These are phyloP conservation scores for Thymelicus sylvestris DNA, from an alignment of 2,888 invertebrate species.

Conservation along the genomic window DNA sequence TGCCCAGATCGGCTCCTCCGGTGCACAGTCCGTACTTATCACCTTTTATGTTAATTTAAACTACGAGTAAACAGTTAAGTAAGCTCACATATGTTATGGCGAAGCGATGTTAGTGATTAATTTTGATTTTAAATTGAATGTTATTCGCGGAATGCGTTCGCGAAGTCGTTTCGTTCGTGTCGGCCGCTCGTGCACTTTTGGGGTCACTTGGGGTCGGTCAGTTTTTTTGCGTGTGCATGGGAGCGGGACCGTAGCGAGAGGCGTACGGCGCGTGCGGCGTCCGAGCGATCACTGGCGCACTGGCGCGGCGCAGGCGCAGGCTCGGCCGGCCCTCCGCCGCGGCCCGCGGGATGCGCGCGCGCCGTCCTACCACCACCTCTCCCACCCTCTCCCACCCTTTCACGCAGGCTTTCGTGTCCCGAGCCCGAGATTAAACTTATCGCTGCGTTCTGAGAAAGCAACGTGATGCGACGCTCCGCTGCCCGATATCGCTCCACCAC, in stretches of 20 bases:
- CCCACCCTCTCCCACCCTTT: slow-evolving; percentile 51
- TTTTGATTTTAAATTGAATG: slow-evolving; percentile 43
- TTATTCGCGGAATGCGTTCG: slow-evolving; percentile 55
- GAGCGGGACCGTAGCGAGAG: slow-evolving; percentile 44
- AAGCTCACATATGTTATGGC: slow-evolving; percentile 72
- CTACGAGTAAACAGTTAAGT: slow-evolving; percentile 56
- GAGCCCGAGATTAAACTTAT: slow-evolving; percentile 54
- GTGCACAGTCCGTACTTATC: slow-evolving; percentile 66
- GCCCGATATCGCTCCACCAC: slow-evolving; percentile 43
- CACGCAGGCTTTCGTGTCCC: slow-evolving; percentile 60
- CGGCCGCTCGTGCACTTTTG: slow-evolving; percentile 70
- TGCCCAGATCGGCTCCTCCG: slow-evolving; percentile 49
- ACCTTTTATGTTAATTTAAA: slow-evolving; percentile 63
- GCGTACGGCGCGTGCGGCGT: slow-evolving; percentile 65
- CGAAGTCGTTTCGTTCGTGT: slow-evolving; percentile 75
- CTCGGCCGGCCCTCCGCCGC: slow-evolving; percentile 13
- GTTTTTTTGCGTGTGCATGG: slow-evolving; percentile 57
- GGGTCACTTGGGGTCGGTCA: slow-evolving; percentile 76
- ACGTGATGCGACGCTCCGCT: slow-evolving; percentile 36
- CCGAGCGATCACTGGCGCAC: slow-evolving; percentile 71
- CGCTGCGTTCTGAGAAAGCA: slow-evolving; percentile 61
- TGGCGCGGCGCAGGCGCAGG: slow-evolving; percentile 31
- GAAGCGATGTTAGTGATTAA: slow-evolving; percentile 62
- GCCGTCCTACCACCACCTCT: slow-evolving; percentile 26
- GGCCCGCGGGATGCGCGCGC: slow-evolving; percentile 36